Base-by-base conservation (phyloP, 1,140 invertebrate genomes). In the Apis laboriosa region DNA sequence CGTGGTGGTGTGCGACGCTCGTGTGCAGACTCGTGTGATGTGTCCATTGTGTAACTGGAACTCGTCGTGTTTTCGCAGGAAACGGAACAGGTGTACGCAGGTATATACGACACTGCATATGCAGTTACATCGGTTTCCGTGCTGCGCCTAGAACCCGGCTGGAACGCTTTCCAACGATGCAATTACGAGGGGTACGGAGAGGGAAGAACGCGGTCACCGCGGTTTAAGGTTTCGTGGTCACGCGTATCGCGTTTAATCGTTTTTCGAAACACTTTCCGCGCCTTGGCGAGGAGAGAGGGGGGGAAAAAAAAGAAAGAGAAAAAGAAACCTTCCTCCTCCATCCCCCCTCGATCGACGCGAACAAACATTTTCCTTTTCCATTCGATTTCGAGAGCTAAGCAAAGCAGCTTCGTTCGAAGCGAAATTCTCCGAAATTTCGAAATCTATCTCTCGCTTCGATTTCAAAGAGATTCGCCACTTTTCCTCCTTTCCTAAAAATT, bases 51-150 rank as follows among this genome's bases (percentile, higher is more conserved):
- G 91, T 92, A 92, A 92, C 86, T 91, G 90, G 85, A 92, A 90
- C 90, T 90, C 83, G 82, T 88, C 88, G 88, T 91, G 88, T 91
- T 91, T 90, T 90, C 86, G 83, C 90, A 90, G 91, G 92, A 93
- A 93, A 93, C 86, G 91, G 90, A 92, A 93, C 87, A 92, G 82
- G 88, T 89, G 88, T 89, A 78, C 74, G 77, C 75, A 84, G 63
- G 78, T 60, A 72, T 84, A 82, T 85, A 83, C 84, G 88, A 83
- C 78, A 76, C 87, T 89, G 85, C 83, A 84, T 87, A 91, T 91
- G 87, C 89, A 90, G 88, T 90, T 90, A 91, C 90, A 86, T 90
- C 73, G 90, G 90, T 91, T 92, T 90, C 90, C 90, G 90, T 89
- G 86, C 88, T 85, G 87, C 89, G 81, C 89, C 90, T 86, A 90